A percentile compares a stretch with the other conserved stretches of the same genome.
These are phyloP conservation scores for Trilocha varians DNA, from an alignment of 2,888 invertebrate species.

Conservation along the genomic window DNA sequence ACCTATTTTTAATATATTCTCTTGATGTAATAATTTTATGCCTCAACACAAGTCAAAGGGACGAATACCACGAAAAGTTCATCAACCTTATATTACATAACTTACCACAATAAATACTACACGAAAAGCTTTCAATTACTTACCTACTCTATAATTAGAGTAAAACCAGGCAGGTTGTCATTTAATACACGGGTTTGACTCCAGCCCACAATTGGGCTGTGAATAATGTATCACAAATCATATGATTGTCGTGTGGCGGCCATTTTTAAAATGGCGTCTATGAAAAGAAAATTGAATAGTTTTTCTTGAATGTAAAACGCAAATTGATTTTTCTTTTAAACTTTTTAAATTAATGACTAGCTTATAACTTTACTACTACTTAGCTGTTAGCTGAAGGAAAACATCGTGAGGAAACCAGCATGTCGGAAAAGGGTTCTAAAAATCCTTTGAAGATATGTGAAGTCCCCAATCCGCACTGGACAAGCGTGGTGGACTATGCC, in stretches of 20 bases:
- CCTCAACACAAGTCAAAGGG: background rate
- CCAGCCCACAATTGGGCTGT: background rate
- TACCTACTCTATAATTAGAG: background rate
- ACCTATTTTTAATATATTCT: no score
- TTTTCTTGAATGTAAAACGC: background rate
- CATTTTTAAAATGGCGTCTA: constrained; percentile 3
- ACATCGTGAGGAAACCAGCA: no score
- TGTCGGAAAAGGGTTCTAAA: no score
- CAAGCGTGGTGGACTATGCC: no score
- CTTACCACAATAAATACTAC: constrained; percentile 1
- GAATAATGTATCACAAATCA: constrained; percentile 3
- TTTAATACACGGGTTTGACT: background rate
- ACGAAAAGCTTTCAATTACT: constrained; percentile 1
- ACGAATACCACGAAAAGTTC: background rate
- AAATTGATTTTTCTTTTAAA: no score
- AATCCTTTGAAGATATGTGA: no score
- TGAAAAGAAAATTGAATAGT: background rate
- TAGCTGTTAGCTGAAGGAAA: no score
- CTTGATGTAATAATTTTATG: background rate
- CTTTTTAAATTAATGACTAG: no score
- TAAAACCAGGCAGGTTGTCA: constrained; percentile 1
- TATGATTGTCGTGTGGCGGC: constrained; percentile 1
- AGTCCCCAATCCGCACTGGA: no score
- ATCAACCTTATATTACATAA: background rate
- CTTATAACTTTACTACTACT: no score